phyloP scores from a whole-genome alignment of 2,113 vertebrate genomes.

The Triplophysa siluroides region DNA sequence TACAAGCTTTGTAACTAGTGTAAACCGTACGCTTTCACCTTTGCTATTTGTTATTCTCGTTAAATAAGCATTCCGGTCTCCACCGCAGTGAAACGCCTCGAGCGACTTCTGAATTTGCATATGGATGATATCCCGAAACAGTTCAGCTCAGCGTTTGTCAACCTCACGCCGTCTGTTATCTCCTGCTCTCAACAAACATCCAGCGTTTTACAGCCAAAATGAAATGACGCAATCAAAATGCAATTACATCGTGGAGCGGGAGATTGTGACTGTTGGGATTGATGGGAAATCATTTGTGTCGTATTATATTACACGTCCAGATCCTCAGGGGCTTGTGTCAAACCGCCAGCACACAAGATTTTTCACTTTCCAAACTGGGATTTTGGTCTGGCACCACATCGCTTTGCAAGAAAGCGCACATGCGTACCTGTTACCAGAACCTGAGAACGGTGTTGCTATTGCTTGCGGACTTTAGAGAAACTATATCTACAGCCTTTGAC shows the following conservation, averaged over 20 bases:
- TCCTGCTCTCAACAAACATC: neutral
- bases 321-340: neutral
- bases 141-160: slow-evolving; percentile 9
- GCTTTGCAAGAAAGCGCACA: neutral
- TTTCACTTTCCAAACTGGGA: neutral
- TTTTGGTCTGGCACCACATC: neutral
- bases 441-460: neutral
- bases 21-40: slow-evolving; percentile 5
- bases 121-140: neutral
- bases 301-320: neutral
- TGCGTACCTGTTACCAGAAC: neutral
- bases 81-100: neutral
- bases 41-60: slow-evolving; percentile 14
- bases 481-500: neutral
- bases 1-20: neutral
- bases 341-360: neutral
- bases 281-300: neutral
- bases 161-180: neutral
- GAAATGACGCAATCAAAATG: neutral
- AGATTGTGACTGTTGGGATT: neutral
- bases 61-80: slow-evolving; percentile 5
- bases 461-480: neutral
- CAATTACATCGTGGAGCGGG: neutral
- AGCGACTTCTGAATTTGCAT: neutral
- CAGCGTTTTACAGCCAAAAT: neutral